These are phyloP conservation scores for Metopia argyrocephala DNA, from an alignment of 2,888 invertebrate genomes.

Conservation along the genomic window DNA sequence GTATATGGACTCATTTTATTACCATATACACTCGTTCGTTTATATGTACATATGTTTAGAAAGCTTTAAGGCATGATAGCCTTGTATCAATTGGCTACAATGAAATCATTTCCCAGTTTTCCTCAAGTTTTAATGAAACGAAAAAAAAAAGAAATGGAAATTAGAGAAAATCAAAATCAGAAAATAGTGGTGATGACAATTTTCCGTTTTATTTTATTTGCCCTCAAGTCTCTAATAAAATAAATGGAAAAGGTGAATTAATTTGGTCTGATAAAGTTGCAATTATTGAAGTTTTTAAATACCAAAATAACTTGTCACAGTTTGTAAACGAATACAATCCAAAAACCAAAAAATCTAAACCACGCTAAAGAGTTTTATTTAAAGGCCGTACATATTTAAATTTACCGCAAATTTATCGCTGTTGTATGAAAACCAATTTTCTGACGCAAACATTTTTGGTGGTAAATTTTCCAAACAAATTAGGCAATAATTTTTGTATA, in stretches of 20 bases:
- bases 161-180: background rate
- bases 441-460: too few species aligned
- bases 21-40: background rate
- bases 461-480: too few species aligned
- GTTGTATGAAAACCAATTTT: too few species aligned
- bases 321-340: too few species aligned
- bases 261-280: background rate
- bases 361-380: too few species aligned
- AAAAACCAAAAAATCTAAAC: too few species aligned
- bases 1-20: background rate
- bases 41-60: too few species aligned
- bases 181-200: constrained; percentile 28
- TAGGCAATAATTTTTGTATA: too few species aligned
- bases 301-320: background rate
- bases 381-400: too few species aligned
- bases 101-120: constrained; percentile 43
- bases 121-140: constrained; percentile 9
- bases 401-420: too few species aligned
- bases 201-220: background rate
- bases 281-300: background rate
- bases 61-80: constrained; percentile 34
- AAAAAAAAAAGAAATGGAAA: background rate
- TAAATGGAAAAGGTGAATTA: background rate
- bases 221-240: background rate
- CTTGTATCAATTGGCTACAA: constrained; percentile 48